These are phyloP conservation scores for Eulemur mongoz DNA, from an alignment of 2,797 vertebrate species.

Conservation along the genomic window DNA sequence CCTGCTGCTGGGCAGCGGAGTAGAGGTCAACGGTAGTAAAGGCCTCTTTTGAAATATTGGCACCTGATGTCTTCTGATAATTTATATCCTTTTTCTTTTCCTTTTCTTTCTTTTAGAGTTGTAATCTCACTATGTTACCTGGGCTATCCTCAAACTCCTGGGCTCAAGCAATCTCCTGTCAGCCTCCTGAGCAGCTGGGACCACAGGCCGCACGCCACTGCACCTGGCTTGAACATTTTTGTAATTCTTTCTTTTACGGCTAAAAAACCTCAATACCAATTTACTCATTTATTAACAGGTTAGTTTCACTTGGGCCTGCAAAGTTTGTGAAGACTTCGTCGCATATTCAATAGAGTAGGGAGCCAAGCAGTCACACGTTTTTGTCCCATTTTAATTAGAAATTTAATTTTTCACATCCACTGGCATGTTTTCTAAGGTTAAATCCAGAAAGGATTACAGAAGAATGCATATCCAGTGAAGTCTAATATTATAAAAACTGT, in stretches of 20 bases:
- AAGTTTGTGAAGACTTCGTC: background rate
- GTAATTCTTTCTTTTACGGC: background rate
- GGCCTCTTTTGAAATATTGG: background rate
- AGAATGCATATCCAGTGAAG: background rate
- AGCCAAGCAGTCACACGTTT: background rate
- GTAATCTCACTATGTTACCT: background rate
- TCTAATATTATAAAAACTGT: slow-evolving; percentile 28
- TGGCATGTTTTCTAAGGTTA: background rate
- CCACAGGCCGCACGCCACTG: background rate
- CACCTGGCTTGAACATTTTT: background rate
- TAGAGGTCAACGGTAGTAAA: background rate
- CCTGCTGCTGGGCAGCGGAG: background rate
- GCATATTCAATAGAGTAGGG: background rate
- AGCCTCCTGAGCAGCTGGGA: background rate
- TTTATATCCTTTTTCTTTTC: background rate
- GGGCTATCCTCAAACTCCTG: background rate
- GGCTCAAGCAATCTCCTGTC: background rate
- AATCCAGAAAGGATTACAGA: background rate
- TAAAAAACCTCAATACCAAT: background rate
- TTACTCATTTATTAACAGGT: background rate
- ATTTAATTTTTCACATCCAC: slow-evolving; percentile 16
- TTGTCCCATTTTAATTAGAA: background rate
- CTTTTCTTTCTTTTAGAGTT: background rate
- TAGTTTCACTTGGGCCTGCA: slow-evolving; percentile 2
- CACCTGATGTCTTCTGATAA: background rate